Evolutionary conservation across 2,113 vertebrate genomes (phyloP).

Genomic region (mouse (Mus musculus)): DNA sequence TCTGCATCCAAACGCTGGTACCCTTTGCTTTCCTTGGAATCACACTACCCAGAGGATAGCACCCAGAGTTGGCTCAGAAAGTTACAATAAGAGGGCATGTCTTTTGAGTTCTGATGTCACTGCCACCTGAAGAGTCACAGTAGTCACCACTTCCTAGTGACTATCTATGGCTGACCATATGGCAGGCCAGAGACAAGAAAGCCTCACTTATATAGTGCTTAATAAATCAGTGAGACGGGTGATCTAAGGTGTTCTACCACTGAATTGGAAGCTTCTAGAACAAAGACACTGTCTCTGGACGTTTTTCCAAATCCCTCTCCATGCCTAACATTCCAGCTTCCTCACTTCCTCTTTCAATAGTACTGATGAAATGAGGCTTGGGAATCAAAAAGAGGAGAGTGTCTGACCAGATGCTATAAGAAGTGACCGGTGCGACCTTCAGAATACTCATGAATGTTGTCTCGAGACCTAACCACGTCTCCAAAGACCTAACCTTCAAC

Average conservation of each 20-base stretch:
- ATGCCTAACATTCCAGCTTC: neutral
- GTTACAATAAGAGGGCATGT: neutral
- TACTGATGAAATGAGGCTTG: neutral
- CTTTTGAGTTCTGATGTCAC: neutral
- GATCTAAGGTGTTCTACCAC: neutral
- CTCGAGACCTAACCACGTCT: neutral
- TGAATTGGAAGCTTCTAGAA: neutral
- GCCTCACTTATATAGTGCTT: too few species aligned
- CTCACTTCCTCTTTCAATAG: neutral
- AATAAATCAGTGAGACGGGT: neutral
- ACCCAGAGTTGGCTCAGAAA: neutral
- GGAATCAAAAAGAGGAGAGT: neutral
- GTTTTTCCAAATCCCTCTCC: neutral
- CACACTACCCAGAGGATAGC: neutral
- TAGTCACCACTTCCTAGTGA: neutral
- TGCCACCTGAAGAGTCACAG: neutral
- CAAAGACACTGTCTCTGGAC: neutral
- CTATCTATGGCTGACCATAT: neutral
- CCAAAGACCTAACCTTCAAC: neutral
- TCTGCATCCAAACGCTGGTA: neutral
- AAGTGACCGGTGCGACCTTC: neutral
- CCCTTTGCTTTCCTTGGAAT: neutral
- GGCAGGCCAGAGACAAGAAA: neutral
- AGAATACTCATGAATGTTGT: neutral
- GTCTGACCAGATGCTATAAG: neutral